Evolutionary conservation across 2,888 invertebrate genomes (phyloP).

Genomic region (Syritta pipiens): DNA sequence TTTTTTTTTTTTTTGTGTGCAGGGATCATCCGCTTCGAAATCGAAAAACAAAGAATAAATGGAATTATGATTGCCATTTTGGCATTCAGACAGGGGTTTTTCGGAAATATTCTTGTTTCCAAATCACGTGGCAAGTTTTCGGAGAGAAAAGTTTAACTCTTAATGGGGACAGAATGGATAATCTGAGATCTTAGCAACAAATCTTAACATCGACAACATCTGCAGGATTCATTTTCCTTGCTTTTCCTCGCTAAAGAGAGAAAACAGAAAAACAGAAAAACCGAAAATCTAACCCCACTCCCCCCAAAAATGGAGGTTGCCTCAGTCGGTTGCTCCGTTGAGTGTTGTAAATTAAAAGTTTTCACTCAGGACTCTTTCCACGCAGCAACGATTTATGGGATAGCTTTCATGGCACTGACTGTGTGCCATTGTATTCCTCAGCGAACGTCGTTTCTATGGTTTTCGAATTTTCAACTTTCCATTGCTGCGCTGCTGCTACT

Average conservation of each 20-base stretch:
- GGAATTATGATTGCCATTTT: conserved; percentile 52
- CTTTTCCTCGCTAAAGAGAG: background rate
- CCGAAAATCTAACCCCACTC: no score
- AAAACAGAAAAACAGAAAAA: background rate
- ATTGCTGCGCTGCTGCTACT: conserved; percentile 9
- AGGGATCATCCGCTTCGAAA: background rate
- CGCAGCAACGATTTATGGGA: conserved; percentile 55
- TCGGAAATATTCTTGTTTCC: conserved; percentile 30
- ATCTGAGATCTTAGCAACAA: conserved; percentile 38
- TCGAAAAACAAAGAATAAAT: conserved; percentile 10
- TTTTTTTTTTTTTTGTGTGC: background rate
- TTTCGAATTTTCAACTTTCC: conserved; percentile 57
- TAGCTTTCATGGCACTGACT: conserved; percentile 22
- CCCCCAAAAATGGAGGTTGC: background rate
- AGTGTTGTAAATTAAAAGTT: conserved; percentile 69
- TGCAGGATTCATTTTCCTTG: conserved; percentile 31
- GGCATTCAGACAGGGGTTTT: background rate
- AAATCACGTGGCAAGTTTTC: conserved; percentile 46
- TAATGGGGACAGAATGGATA: conserved; percentile 18
- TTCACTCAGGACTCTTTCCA: conserved; percentile 63
- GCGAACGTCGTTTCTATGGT: conserved; percentile 36
- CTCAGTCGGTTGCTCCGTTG: conserved; percentile 48
- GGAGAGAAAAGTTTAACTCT: conserved; percentile 28
- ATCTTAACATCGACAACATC: conserved; percentile 44
- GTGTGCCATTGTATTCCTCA: conserved; percentile 47